Conservation (phyloP, 2,888 invertebrate species). For the Parnassius mnemosyne region DNA sequence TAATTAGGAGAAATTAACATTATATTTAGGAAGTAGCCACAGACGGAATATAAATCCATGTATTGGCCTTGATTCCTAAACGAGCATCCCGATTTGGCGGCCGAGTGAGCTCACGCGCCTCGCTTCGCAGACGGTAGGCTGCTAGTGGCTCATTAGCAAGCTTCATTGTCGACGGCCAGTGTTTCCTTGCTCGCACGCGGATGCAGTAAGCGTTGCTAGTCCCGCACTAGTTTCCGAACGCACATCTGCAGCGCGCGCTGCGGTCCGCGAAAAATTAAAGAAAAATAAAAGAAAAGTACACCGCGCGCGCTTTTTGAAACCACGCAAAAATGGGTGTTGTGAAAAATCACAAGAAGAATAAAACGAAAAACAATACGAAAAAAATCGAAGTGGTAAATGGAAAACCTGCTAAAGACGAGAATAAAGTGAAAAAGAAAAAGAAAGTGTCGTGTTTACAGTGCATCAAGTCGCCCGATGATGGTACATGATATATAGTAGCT, state of each 20-base stretch:
- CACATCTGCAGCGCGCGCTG: slow-evolving; percentile 59
- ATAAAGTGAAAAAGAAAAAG: slow-evolving; percentile 76
- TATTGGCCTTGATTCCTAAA: slow-evolving; percentile 76
- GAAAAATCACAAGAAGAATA: slow-evolving; percentile 64
- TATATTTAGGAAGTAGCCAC: slow-evolving; percentile 60
- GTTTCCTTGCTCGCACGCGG: slow-evolving; percentile 64
- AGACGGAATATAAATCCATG: slow-evolving; percentile 68
- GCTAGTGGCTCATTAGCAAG: slow-evolving; percentile 48
- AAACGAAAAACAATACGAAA: slow-evolving; percentile 43
- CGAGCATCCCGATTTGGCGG: slow-evolving; percentile 66
- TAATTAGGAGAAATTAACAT: slow-evolving; percentile 67
- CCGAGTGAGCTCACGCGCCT: slow-evolving; percentile 65
- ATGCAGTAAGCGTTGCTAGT: slow-evolving; percentile 76
- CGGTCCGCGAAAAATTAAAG: slow-evolving; percentile 42
- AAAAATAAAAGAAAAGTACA: slow-evolving; percentile 33
- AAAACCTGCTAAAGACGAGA: slow-evolving; percentile 60
- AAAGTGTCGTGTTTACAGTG: slow-evolving; percentile 77
- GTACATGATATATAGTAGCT: slow-evolving; percentile 57
- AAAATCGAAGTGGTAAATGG: slow-evolving; percentile 51
- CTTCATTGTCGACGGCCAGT: slow-evolving; percentile 58
- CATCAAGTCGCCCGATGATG: slow-evolving; percentile 72
- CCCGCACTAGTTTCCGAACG: slow-evolving; percentile 74
- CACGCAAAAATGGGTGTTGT: slow-evolving; percentile 68
- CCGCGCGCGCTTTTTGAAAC: slow-evolving; percentile 34
- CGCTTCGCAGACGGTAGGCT: slow-evolving; percentile 47